These are phyloP conservation scores for Rhinichthys klamathensis DNA, from an alignment of 2,113 vertebrate species.

Conservation along the genomic window DNA sequence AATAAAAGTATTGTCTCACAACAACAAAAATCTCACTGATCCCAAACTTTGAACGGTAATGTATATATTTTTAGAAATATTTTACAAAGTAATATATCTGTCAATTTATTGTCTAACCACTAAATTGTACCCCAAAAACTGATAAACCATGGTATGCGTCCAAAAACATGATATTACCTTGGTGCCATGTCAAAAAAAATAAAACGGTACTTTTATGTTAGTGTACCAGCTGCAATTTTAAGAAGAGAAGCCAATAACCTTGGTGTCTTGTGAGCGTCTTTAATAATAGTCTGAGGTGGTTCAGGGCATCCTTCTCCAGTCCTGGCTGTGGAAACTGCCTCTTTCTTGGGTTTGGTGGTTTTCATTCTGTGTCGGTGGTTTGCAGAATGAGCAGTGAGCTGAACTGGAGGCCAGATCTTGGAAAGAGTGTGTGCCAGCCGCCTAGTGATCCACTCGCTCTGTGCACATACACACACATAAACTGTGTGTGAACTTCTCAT, in stretches of 20 bases:
- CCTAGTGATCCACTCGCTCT: constrained; percentile 3
- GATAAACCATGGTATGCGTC: too few species aligned
- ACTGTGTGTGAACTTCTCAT: not conserved
- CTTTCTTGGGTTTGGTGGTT: not conserved
- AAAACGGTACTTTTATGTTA: not conserved
- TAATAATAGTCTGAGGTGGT: not conserved
- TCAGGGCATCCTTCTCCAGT: not conserved
- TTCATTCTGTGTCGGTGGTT: not conserved
- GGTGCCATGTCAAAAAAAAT: not conserved
- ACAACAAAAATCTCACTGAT: too few species aligned
- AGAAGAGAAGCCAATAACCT: constrained; percentile 11
- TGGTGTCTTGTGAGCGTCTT: not conserved
- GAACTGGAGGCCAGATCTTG: constrained; percentile 9
- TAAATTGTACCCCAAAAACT: too few species aligned
- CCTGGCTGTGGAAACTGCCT: not conserved
- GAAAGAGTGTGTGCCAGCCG: constrained; percentile 41
- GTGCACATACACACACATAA: not conserved
- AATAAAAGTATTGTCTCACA: too few species aligned
- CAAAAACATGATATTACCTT: not conserved
- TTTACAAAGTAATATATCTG: too few species aligned
- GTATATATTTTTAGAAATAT: too few species aligned
- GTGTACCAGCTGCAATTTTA: not conserved
- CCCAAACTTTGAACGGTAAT: too few species aligned
- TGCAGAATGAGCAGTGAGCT: not conserved
- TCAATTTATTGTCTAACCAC: too few species aligned